Evolutionary conservation across 1,140 invertebrate genomes (phyloP).

Genomic region (Cyrtorhinus lividipennis): DNA sequence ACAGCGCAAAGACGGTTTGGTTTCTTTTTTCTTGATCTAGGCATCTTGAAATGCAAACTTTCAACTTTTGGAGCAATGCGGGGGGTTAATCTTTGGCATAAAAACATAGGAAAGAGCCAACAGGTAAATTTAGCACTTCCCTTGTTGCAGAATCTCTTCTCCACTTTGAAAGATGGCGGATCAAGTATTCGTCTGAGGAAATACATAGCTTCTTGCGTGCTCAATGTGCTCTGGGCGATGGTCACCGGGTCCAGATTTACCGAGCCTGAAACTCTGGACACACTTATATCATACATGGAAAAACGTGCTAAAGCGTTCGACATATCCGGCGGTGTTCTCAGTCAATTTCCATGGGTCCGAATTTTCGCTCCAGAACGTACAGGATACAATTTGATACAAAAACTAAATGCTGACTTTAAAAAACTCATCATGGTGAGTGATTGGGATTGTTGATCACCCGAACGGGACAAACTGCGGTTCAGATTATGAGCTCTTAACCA

Average conservation of each 20-base stretch:
- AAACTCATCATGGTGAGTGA: constrained; percentile 36
- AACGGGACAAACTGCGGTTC: too few species aligned
- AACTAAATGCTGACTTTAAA: constrained; percentile 44
- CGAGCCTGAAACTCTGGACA: constrained; percentile 31
- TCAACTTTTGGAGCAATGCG: too few species aligned
- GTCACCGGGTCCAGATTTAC: constrained; percentile 44
- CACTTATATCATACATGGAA: constrained; percentile 44
- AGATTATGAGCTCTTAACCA: too few species aligned
- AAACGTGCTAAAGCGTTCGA: constrained; percentile 47
- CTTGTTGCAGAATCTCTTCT: constrained; percentile 16
- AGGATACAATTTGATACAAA: constrained; percentile 49
- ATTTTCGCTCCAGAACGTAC: constrained; percentile 46
- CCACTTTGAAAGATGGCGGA: constrained; percentile 7
- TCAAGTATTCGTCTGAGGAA: background rate
- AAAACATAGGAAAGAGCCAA: too few species aligned
- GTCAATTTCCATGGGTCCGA: constrained; percentile 52
- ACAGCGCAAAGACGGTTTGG: too few species aligned
- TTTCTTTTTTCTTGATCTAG: too few species aligned
- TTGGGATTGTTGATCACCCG: background rate
- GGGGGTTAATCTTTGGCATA: too few species aligned
- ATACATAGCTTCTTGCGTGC: constrained; percentile 37
- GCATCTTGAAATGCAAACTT: too few species aligned
- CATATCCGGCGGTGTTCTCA: constrained; percentile 49
- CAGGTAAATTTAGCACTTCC: too few species aligned
- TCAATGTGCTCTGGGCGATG: constrained; percentile 61